phyloP scores from a whole-genome alignment of 2,113 vertebrate genomes.

The Mungos mungo region DNA sequence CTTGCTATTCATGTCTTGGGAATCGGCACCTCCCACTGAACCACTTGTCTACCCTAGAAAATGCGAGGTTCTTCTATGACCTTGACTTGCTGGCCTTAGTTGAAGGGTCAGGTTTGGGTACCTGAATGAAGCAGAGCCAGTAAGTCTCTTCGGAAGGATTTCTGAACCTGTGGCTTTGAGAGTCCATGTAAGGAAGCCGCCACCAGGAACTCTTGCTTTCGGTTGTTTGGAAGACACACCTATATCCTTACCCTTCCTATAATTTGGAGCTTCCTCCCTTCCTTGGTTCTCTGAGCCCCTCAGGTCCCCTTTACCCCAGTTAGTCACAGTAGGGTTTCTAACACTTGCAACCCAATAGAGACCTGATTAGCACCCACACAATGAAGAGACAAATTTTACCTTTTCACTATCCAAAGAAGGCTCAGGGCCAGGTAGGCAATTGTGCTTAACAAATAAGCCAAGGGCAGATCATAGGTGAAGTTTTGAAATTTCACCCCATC shows the following conservation, averaged over 20 bases:
- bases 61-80: not conserved
- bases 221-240: not conserved
- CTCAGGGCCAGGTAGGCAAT: constrained; percentile 92
- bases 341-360: not conserved
- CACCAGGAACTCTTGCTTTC: not conserved
- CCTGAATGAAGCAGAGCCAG: not conserved
- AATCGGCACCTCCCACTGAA: not conserved
- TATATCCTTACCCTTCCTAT: not conserved
- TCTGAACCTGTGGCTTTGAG: not conserved
- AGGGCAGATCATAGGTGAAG: constrained; percentile 89
- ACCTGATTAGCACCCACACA: not conserved
- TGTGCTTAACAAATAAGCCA: constrained; percentile 93
- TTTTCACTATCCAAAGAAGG: constrained; percentile 94
- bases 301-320: not conserved
- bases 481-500: constrained; percentile 82
- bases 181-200: not conserved
- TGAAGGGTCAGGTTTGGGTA: not conserved
- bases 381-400: constrained; percentile 82
- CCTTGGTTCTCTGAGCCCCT: not conserved
- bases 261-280: not conserved
- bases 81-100: not conserved
- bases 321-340: constrained; percentile 16
- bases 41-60: not conserved
- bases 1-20: not conserved
- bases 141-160: not conserved